Percentiles rank a stretch among this genome's conserved stretches.
Conservation (phyloP, 2,113 vertebrate species). For the Pipra filicauda region DNA sequence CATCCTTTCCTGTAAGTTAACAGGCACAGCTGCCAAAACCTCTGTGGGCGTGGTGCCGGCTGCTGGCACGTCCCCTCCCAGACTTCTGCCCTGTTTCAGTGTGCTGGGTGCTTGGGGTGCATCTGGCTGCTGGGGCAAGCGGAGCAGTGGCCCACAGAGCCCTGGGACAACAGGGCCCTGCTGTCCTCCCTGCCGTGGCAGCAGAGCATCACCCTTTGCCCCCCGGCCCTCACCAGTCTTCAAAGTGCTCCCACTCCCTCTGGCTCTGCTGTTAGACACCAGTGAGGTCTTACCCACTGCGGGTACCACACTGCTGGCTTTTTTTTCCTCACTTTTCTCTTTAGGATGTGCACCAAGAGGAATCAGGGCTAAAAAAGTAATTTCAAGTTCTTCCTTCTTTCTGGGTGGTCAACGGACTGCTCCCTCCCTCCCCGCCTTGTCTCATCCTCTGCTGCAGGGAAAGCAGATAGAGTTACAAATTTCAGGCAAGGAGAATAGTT, state of each 20-base stretch:
- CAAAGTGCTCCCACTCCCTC: background rate
- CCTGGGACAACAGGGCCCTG: background rate
- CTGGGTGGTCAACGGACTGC: slow-evolving; percentile 15
- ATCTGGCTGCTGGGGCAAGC: background rate
- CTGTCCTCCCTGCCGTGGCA: background rate
- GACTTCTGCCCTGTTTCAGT: fast-evolving
- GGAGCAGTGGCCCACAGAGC: background rate
- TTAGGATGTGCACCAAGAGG: background rate
- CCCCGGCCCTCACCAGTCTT: fast-evolving
- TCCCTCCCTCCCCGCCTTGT: background rate
- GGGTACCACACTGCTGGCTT: background rate
- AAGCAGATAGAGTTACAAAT: background rate
- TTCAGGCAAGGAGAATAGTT: background rate
- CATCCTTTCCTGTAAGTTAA: background rate
- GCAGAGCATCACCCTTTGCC: background rate
- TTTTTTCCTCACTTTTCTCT: background rate
- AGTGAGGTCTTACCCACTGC: background rate
- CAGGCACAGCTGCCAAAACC: background rate
- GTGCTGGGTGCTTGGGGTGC: background rate
- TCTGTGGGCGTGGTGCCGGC: background rate
- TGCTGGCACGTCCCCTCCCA: background rate
- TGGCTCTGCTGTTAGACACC: background rate
- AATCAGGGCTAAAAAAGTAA: background rate
- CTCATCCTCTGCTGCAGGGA: background rate
- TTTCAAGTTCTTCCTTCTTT: background rate